Conservation (phyloP, 2,888 invertebrate genomes). For the Pandemis cinnamomeana region DNA sequence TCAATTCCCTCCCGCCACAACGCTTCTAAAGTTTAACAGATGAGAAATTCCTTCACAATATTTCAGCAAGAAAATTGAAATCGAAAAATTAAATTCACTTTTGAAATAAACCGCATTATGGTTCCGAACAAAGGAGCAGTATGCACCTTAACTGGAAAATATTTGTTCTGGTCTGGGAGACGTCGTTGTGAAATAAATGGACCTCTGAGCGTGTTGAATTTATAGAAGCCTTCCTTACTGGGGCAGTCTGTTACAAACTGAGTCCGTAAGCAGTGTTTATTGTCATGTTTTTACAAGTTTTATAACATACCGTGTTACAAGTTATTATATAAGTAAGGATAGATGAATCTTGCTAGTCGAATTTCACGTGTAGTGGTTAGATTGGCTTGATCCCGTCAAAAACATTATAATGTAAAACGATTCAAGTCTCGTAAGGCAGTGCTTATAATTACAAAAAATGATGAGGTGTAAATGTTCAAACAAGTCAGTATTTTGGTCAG, state of each 20-base stretch:
- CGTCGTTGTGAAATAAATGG: constrained; percentile 19
- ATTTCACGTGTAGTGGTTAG: no score
- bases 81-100: constrained; percentile 37
- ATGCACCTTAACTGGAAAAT: constrained; percentile 34
- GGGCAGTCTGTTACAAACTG: background rate
- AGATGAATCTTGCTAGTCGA: no score
- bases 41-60: constrained; percentile 28
- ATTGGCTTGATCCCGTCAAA: no score
- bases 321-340: no score
- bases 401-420: no score
- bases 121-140: constrained; percentile 13
- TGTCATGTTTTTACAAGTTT: background rate
- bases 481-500: no score
- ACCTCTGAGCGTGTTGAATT: constrained; percentile 21
- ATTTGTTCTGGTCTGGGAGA: constrained; percentile 30
- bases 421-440: no score
- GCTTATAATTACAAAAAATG: no score
- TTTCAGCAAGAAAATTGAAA: constrained; percentile 29
- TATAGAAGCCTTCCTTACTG: constrained; percentile 26
- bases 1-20: constrained; percentile 8
- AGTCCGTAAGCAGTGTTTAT: background rate
- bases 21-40: constrained; percentile 16
- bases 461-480: no score
- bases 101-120: constrained; percentile 35
- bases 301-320: no score